Conservation (phyloP, 2,888 invertebrate genomes). For the Morinoia aosen region DNA sequence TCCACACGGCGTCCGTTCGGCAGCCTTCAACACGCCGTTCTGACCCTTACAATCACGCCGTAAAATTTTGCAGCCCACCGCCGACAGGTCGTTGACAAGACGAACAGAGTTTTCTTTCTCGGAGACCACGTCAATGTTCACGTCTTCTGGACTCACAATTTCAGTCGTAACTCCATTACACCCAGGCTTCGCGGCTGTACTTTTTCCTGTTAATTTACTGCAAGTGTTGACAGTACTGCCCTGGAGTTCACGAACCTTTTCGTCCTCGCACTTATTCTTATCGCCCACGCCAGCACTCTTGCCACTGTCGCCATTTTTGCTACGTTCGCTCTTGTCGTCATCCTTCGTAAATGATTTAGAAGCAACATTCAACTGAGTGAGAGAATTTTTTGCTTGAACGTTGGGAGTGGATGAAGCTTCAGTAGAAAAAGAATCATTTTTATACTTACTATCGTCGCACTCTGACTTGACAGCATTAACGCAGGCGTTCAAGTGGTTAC, state of each 20-base stretch:
- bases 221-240: background rate
- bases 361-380: background rate
- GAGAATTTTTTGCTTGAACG: background rate
- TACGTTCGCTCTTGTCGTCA: background rate
- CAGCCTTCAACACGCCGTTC: slow-evolving; percentile 55
- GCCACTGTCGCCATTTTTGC: background rate
- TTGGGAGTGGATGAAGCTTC: background rate
- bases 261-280: background rate
- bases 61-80: background rate
- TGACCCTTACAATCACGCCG: slow-evolving; percentile 51
- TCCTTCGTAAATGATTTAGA: background rate
- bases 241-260: background rate
- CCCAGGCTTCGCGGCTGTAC: background rate
- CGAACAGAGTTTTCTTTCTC: background rate
- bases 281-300: background rate
- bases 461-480: background rate
- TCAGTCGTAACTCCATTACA: slow-evolving; percentile 7
- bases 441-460: background rate
- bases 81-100: background rate
- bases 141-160: slow-evolving; percentile 9
- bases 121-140: background rate
- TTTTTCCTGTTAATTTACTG: background rate
- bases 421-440: background rate
- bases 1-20: slow-evolving; percentile 70
- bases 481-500: background rate